phyloP scores from a whole-genome alignment of 2,797 vertebrate species.

The Ataeniobius toweri region DNA sequence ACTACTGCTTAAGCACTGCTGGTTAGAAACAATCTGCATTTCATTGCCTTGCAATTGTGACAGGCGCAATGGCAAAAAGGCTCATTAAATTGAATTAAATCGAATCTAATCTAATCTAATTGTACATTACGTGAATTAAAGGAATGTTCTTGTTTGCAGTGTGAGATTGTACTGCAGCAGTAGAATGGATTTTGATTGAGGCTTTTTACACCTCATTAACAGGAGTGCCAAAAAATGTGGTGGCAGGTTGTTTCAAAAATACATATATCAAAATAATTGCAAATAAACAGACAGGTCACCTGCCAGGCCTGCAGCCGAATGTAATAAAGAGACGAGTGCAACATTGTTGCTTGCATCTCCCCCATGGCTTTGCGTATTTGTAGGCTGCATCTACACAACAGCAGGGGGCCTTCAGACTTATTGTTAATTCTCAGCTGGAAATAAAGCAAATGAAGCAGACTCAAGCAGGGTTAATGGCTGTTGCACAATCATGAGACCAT shows the following conservation, averaged over 20 bases:
- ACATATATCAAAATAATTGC: not conserved
- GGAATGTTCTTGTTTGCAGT: not conserved
- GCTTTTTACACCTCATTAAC: not conserved
- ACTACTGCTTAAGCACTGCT: not conserved
- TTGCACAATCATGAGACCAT: constrained; percentile 33
- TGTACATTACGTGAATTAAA: not conserved
- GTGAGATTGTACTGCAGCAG: not conserved
- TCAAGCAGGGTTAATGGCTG: constrained; percentile 24
- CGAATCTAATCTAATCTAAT: not conserved
- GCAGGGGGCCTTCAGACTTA: constrained; percentile 45
- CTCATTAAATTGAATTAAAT: not conserved
- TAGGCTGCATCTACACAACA: constrained; percentile 27
- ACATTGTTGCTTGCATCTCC: constrained; percentile 15
- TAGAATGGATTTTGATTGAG: not conserved
- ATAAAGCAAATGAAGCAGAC: constrained; percentile 38
- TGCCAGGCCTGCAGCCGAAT: not conserved
- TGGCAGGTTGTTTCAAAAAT: not conserved
- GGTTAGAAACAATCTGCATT: not conserved
- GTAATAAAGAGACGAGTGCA: not conserved
- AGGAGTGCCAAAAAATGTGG: not conserved
- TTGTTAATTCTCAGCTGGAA: constrained; percentile 36
- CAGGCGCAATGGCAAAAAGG: not conserved
- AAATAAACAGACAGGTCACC: not conserved
- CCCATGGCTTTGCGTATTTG: constrained; percentile 22
- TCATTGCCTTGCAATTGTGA: not conserved